Evolutionary conservation across 2,888 invertebrate genomes (phyloP).

Genomic region (Ophion costatus): DNA sequence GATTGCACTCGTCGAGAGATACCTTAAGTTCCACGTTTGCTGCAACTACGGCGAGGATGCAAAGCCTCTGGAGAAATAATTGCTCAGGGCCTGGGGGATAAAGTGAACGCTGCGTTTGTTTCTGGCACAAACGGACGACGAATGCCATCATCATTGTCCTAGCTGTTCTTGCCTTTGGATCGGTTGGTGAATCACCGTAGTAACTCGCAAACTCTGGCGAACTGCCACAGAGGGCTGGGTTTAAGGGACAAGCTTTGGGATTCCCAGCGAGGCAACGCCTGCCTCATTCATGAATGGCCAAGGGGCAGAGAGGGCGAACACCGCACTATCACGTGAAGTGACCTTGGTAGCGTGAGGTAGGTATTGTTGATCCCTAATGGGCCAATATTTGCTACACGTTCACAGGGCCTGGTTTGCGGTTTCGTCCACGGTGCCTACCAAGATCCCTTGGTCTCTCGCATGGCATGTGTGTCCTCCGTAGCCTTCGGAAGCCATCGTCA

Average conservation of each 20-base stretch:
- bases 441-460: slow-evolving; percentile 37
- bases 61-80: slow-evolving; percentile 11
- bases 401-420: slow-evolving; percentile 60
- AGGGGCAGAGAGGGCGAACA: slow-evolving; percentile 6
- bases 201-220: slow-evolving; percentile 8
- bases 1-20: slow-evolving; percentile 19
- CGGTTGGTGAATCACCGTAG: slow-evolving; percentile 3
- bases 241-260: slow-evolving; percentile 17
- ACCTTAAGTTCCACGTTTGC: not conserved
- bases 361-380: slow-evolving; percentile 79
- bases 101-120: slow-evolving; percentile 12
- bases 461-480: slow-evolving; percentile 40
- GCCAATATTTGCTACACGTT: slow-evolving; percentile 79
- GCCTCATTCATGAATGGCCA: slow-evolving; percentile 46
- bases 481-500: not conserved
- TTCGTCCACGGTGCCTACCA: slow-evolving; percentile 47
- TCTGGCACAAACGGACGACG: slow-evolving; percentile 11
- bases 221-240: not conserved
- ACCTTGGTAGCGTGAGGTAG: slow-evolving; percentile 48
- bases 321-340: slow-evolving; percentile 25
- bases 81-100: not conserved
- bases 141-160: slow-evolving; percentile 17
- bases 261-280: slow-evolving; percentile 21
- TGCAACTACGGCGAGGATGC: not conserved
- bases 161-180: slow-evolving; percentile 10